Evolutionary conservation across 2,113 vertebrate species (phyloP).

Genomic region (Bagarius yarrelli): DNA sequence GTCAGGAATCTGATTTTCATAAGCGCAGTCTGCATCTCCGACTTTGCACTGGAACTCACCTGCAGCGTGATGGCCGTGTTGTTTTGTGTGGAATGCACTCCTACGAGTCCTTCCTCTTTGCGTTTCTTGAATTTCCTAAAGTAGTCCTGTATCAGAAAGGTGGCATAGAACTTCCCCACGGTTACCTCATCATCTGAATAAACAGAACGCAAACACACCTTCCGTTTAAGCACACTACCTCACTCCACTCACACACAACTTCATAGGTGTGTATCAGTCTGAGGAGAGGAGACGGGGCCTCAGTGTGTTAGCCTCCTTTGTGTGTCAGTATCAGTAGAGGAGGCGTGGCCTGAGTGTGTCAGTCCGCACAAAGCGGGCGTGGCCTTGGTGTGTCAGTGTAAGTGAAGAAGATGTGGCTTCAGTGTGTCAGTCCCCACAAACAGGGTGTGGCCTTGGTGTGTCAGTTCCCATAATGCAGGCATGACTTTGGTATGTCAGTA

Average conservation of each 20-base stretch:
- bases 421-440: background rate
- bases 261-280: background rate
- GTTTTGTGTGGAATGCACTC: slow-evolving; percentile 86
- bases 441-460: background rate
- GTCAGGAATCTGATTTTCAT: background rate
- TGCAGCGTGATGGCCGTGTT: slow-evolving; percentile 94
- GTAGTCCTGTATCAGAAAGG: slow-evolving; percentile 99
- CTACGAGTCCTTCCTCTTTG: slow-evolving; percentile 99
- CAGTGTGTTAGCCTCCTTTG: background rate
- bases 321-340: background rate
- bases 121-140: slow-evolving; percentile 99
- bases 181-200: slow-evolving; percentile 99
- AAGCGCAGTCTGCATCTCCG: background rate
- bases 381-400: background rate
- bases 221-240: slow-evolving; percentile 83
- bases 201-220: slow-evolving; percentile 99
- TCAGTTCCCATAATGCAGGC: background rate
- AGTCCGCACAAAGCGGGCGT: background rate
- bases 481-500: background rate
- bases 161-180: slow-evolving; percentile 99
- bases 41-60: slow-evolving; percentile 75
- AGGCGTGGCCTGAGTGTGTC: background rate
- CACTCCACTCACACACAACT: slow-evolving; percentile 39
- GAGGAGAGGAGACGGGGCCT: background rate
- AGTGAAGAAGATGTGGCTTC: background rate